Evolutionary conservation across 92 coral and sea anemone species (phyloP).

Genomic region (Zoanthus gigantus): DNA sequence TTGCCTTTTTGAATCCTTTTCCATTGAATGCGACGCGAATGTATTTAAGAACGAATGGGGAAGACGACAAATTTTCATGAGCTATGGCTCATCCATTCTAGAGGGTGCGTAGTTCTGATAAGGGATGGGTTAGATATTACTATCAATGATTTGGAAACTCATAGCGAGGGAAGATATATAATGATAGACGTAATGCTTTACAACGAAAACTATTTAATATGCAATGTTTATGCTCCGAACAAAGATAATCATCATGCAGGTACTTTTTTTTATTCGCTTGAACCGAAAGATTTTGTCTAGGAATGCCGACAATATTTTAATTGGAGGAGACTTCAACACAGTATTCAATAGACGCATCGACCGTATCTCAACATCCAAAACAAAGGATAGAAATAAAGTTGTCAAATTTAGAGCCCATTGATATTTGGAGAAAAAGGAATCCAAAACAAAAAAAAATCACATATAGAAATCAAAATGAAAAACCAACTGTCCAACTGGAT

Average conservation of each 20-base stretch:
- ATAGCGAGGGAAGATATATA: neutral
- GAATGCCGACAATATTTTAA: constrained; percentile 3
- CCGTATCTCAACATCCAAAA: neutral
- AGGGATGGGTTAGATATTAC: neutral
- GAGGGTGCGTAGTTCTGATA: constrained; percentile 2
- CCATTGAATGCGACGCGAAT: constrained; percentile 7
- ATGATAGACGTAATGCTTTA: neutral
- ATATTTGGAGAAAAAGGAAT: constrained; percentile 3
- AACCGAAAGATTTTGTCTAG: neutral
- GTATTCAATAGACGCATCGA: neutral
- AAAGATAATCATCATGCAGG: constrained; percentile 6
- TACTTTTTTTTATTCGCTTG: neutral
- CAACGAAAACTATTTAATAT: neutral
- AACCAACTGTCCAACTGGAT: constrained; percentile 5
- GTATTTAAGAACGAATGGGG: constrained; percentile 14
- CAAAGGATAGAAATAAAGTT: constrained; percentile 3
- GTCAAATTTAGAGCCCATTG: constrained; percentile 1
- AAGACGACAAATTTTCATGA: neutral
- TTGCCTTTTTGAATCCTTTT: constrained; percentile 1
- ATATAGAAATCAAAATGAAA: constrained; percentile 2
- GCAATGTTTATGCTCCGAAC: constrained; percentile 14
- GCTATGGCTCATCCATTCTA: constrained; percentile 20
- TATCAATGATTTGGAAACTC: neutral
- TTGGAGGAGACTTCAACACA: neutral
- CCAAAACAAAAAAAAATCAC: neutral